Base-by-base conservation (phyloP, 2,113 vertebrate species). In the Melospiza georgiana region DNA sequence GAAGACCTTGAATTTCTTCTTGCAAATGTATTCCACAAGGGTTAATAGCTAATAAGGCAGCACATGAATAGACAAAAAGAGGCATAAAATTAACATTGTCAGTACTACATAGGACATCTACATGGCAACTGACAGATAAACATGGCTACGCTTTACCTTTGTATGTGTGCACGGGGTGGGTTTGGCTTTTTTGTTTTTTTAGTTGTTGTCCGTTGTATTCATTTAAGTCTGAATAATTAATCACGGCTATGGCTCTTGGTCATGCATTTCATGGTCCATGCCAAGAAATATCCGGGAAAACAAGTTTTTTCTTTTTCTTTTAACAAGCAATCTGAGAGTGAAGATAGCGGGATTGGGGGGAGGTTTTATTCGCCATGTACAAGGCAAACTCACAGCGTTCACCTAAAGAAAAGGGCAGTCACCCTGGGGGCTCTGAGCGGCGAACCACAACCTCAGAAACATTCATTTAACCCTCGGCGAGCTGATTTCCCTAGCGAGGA, bases 311-410 rank as follows among this genome's bases (percentile, higher is more conserved):
- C 20, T 55, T 63, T 86, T 54, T 30, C 48, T 46, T 62, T 83
- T 59, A 37, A 24, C 31, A 66, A n/a, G 8, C 9, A 35, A 11
- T 5, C 28, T 9, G 73, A 23, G 24, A 61, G 17, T 3, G 13
- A 25, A 28, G 41, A 62, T 3, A 35, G 6, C 4, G 48, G 21
- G 5, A 0, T 2, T 1, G 8, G 3, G 5, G 12, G 2, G 2
- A 54, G 54, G 21, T 23, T 33, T 27, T 35, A 41, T 51, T 58
- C 23, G 4, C 21, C 11, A 13, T 15, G 2, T 1, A 6, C 16
- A 48, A 46, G 24, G 37, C 10, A 30, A 44, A 46, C 20, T 10
- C 10, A 4, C 11, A 30, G 41, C 5, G 1, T 3, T 49, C 48
- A 43, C 28, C 59, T 33, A 2, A 14, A 44, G 57, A 17, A 43